phyloP scores from a whole-genome alignment of 2,888 invertebrate genomes.

The Athetis lepigone region DNA sequence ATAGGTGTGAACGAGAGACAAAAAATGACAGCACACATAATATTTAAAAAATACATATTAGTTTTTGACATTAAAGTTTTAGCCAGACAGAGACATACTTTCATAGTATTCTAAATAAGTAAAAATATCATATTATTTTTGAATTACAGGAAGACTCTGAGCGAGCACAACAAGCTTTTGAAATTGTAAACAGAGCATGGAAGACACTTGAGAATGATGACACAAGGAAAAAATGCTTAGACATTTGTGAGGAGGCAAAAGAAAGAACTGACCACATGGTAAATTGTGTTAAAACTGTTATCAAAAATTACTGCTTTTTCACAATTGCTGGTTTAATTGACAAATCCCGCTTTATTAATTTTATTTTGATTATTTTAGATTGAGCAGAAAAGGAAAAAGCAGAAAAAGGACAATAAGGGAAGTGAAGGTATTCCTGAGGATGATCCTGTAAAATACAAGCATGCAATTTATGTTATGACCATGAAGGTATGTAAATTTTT shows the following conservation, averaged over 20 bases:
- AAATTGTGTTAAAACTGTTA: constrained; percentile 63
- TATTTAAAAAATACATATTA: constrained; percentile 29
- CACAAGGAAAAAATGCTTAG: constrained; percentile 97
- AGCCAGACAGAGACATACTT: constrained; percentile 41
- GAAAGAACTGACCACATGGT: constrained; percentile 98
- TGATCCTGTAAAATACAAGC: constrained; percentile 96
- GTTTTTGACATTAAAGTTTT: constrained; percentile 46
- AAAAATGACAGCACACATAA: constrained; percentile 26
- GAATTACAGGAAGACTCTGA: constrained; percentile 96
- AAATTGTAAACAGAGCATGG: constrained; percentile 98
- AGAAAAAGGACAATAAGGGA: constrained; percentile 96
- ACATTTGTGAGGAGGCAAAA: constrained; percentile 99
- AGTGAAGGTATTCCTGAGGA: constrained; percentile 95
- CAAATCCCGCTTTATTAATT: constrained; percentile 37
- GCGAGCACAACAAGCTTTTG: constrained; percentile 97
- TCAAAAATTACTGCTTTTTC: constrained; percentile 23
- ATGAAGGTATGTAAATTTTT: constrained; percentile 98
- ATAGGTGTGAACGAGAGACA: constrained; percentile 59
- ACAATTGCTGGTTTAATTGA: constrained; percentile 29
- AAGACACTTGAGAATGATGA: constrained; percentile 98
- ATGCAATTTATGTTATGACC: constrained; percentile 99
- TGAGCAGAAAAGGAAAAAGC: constrained; percentile 97
- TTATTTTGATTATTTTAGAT: constrained; percentile 90
- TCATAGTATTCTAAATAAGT: constrained; percentile 28
- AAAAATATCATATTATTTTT: constrained; percentile 59